Base-by-base conservation (phyloP, 2,113 vertebrate species). In the Rhadina sibilatrix region DNA sequence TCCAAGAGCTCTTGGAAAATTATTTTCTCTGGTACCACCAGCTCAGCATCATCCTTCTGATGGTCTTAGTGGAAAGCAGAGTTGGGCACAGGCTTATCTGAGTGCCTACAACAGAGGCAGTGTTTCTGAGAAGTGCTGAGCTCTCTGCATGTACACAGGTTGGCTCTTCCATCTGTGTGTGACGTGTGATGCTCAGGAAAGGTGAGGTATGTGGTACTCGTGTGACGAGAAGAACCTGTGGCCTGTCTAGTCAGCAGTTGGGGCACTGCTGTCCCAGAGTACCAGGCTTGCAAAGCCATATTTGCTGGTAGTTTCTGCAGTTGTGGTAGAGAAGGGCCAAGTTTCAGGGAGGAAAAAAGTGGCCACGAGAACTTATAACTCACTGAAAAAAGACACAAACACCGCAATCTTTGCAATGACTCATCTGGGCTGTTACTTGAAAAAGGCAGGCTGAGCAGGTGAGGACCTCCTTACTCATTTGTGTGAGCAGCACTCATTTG, bases 341-440 rank as follows among this genome's bases (percentile, higher is more conserved):
- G 93, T 88, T 96, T 96, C 93, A 80, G 68, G 60, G 60, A 83
- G 47, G 79, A 86, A 93, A 92, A 74, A 56, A 66, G 64, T 42
- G 52, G 47, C 90, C 57, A 70, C 75, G 79, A 93, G 90, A 94
- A 95, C 71, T 96, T 92, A 8, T 42, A 96, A 83, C 76, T 83
- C 52, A 35, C 93, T 96, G 86, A 94, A 94, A 92, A 91, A 92
- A 95, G 90, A 81, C 68, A 65, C 27, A 88, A 56, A 42, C 68
- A 60, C 54, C 78, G 85, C 75, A 85, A 49, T 95, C 92, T 93
- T 90, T 96, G 71, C 64, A 90, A 70, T 96, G 96, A 96, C 76
- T 97, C 95, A 96, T 90, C 76, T 74, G 64, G 79, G 68, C 86
- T 88, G 79, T 52, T 93, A 30, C 23, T 79, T 81, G 88, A 74